Percentiles rank a stretch among this genome's conserved stretches.
Conservation (phyloP, 2,797 vertebrate species). For the Lepus townsendii region DNA sequence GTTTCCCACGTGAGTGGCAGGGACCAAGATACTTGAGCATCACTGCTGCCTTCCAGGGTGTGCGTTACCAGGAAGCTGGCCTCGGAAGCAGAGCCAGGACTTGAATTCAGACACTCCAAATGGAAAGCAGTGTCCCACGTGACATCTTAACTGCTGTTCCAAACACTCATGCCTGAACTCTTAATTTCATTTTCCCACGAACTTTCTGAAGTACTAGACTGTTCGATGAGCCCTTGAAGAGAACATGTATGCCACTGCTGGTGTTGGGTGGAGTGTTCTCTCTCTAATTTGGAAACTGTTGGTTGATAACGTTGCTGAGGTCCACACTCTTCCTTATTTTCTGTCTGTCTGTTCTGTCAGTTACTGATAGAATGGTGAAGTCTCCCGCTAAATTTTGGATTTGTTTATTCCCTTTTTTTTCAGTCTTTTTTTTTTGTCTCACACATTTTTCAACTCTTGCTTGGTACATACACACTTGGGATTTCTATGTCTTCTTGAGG, state of each 20-base stretch:
- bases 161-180: no score
- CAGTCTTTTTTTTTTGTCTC: background rate
- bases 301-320: background rate
- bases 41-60: no score
- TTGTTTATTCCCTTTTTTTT: no score
- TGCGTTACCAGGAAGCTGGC: no score
- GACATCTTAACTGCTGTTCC: no score
- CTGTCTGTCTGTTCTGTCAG: background rate
- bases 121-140: no score
- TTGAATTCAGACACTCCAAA: no score
- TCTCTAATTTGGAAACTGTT: background rate
- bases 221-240: no score
- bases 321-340: background rate
- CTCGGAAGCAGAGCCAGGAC: no score
- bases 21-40: no score
- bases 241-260: background rate
- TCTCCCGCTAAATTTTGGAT: no score
- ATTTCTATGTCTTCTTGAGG: background rate
- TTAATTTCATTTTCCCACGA: background rate
- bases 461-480: background rate
- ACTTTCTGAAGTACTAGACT: background rate
- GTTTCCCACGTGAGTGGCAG: no score
- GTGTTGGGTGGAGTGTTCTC: background rate
- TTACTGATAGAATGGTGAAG: background rate
- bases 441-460: background rate